Evolutionary conservation across 2,113 vertebrate genomes (phyloP), one percentile per base, ranked within the genome.

Genomic region (Vombatus ursinus): DNA sequence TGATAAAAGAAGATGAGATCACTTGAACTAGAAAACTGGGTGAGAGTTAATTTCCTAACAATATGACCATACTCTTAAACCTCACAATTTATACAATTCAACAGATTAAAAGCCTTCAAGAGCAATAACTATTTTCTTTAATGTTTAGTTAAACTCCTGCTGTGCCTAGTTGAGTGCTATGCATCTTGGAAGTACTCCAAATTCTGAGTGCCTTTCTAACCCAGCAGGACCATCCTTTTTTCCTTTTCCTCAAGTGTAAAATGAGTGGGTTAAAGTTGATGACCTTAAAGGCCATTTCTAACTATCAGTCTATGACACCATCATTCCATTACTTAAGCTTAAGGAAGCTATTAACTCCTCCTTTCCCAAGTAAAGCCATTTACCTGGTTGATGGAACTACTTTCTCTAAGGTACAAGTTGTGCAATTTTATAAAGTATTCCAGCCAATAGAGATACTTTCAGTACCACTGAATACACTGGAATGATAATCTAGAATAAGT

Each of bases 21-120:
- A 96, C 91, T 96, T 94, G 93, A 97, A 96, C 96, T 97, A 93
- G 98, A 98, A 98, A 98, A 97, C 77, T 97, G 96, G 96, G 95
- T 91, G 57, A 94, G 91, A 96, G 77, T 96, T 97, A 97, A 98
- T 98, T 97, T 97, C 91, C 94, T 96, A 96, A 92, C 91, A 94
- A 95, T 61, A 96, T 97, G 95, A 96, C 97, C 97, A 98, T 96
- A 97, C 84, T 97, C 96, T 96, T 96, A 95, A 98, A 92, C 94
- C 50, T 94, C 9, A 8, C 51, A 94, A 90, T 96, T 96, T 97
- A 68, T 92, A 95, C 98, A 97, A 96, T 98, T 97, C 91, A 96
- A 28, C 57, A 96, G 92, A 94, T 97, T 97, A 54, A 50, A 96
- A 95, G 47, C 31, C 28, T 93, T 96, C 37, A 92, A 93, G 92